Evolutionary conservation across 1,140 invertebrate species (phyloP), one percentile per base, ranked within the genome.

Genomic region (Panulirus ornatus): DNA sequence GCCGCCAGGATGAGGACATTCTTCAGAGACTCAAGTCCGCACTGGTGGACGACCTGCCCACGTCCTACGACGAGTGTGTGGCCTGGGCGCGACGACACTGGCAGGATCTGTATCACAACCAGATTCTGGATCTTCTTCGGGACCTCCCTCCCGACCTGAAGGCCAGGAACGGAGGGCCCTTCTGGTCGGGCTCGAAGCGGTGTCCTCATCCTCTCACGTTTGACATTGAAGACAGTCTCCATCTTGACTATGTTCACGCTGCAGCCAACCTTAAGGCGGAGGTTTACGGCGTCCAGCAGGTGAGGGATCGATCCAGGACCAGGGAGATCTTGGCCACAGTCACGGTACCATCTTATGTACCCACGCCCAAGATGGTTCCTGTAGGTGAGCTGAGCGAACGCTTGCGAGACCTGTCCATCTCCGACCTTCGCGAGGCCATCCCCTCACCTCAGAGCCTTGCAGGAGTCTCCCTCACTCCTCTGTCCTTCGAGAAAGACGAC

Each of bases 401-500:
- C n/a, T 9, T 66, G 6, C n/a, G 22, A 6, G 22, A 30, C 2
- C n/a, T 66, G n/a, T 66, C n/a, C 5, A 1, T 30, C 58, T 66
- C 58, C 11, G n/a, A 66, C 22, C 58, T 66, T 30, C 22, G n/a
- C 5, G 96, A 99, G 2, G 40, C 38, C 6, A 92, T 93, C 58
- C 91, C 92, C 40, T 47, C 84, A 0, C 73, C 87, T 19, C 83
- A 51, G 22, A 47, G 82, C 36, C 51, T 93, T 27, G 34, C 88
- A 51, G 89, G 75, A 27, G 14, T 85, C 42, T 95, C 94, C 70
- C 96, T 99, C 66, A 95, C 95, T 22, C 97, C 98, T 0, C 95
- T 99, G 70, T 98, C 99, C 92, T 99, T 99, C 94, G 99, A 99
- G 93, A 99, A 99, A 93, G 99, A 99, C 93, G 98, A 99, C 94